A percentile compares a stretch with the other conserved stretches of the same genome.
Evolutionary conservation across 2,113 vertebrate genomes (phyloP).

Genomic region (Ranitomeya variabilis): DNA sequence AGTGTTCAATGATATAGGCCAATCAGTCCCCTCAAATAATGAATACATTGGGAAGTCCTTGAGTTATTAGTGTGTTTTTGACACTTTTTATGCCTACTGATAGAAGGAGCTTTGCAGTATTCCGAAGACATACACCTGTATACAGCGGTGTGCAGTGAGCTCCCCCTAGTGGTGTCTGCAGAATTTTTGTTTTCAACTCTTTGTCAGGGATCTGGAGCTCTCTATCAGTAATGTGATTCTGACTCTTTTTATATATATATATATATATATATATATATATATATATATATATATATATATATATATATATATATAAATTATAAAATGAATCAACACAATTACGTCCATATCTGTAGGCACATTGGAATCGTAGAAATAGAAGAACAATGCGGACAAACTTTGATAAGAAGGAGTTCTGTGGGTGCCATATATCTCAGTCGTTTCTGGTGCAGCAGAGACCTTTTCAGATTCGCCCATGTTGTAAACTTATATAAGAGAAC

Average conservation of each 20-base stretch:
- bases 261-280: neutral
- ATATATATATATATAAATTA: neutral
- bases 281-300: neutral
- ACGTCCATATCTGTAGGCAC: neutral
- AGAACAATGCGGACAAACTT: too few relatives aligned
- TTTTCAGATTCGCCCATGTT: constrained; percentile 16
- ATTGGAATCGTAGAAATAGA: neutral
- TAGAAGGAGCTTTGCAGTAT: neutral
- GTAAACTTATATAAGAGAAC: constrained; percentile 21
- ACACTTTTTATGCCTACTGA: neutral
- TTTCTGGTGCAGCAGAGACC: neutral
- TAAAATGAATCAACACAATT: neutral
- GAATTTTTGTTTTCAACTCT: neutral
- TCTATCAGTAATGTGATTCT: neutral
- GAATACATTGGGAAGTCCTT: too few relatives aligned
- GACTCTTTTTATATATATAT: neutral
- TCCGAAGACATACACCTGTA: neutral
- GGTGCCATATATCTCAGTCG: neutral
- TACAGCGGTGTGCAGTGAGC: neutral
- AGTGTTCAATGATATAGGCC: too few relatives aligned
- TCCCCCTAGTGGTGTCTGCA: neutral
- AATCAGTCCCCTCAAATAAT: too few relatives aligned
- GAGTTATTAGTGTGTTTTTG: too few relatives aligned
- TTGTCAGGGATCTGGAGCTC: neutral
- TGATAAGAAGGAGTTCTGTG: neutral